These are phyloP conservation scores for Drosophila tristis DNA, from an alignment of 1,140 invertebrate species.

Conservation along the genomic window DNA sequence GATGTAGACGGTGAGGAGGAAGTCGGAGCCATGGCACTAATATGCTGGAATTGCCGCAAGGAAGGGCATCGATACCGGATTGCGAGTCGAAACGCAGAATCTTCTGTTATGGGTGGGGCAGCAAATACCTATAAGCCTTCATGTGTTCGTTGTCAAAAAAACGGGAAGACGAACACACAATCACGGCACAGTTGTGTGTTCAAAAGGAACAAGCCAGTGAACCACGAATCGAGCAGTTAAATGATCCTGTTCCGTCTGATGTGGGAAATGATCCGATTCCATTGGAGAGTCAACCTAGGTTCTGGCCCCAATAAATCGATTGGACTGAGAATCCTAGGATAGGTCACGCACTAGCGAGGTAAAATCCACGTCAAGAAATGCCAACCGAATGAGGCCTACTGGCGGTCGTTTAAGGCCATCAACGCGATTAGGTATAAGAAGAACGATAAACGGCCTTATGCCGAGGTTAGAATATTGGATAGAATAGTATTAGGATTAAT, in stretches of 20 bases:
- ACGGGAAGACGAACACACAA: conserved; percentile 4
- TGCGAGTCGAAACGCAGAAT: conserved; percentile 12
- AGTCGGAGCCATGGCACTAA: not conserved
- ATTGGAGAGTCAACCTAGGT: too few relatives aligned
- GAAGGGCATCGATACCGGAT: conserved; percentile 23
- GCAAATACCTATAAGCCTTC: conserved; percentile 4
- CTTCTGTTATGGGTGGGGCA: conserved; percentile 2
- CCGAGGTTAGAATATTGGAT: not conserved
- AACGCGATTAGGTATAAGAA: conserved; percentile 1
- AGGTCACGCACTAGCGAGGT: too few relatives aligned
- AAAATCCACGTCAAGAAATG: not conserved
- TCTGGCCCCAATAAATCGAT: too few relatives aligned
- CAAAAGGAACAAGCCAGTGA: not conserved
- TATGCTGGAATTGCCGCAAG: conserved; percentile 36
- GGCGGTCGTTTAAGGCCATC: not conserved
- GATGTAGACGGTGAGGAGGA: not conserved
- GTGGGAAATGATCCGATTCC: not conserved
- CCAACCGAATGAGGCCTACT: not conserved
- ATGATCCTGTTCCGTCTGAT: not conserved
- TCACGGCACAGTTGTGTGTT: not conserved
- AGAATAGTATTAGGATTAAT: not conserved
- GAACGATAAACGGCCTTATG: conserved; percentile 7
- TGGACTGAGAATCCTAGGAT: too few relatives aligned
- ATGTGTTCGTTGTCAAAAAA: conserved; percentile 23
- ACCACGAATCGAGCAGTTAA: too few relatives aligned